Conservation (phyloP, 2,888 invertebrate genomes). For the Dryobota labecula region DNA sequence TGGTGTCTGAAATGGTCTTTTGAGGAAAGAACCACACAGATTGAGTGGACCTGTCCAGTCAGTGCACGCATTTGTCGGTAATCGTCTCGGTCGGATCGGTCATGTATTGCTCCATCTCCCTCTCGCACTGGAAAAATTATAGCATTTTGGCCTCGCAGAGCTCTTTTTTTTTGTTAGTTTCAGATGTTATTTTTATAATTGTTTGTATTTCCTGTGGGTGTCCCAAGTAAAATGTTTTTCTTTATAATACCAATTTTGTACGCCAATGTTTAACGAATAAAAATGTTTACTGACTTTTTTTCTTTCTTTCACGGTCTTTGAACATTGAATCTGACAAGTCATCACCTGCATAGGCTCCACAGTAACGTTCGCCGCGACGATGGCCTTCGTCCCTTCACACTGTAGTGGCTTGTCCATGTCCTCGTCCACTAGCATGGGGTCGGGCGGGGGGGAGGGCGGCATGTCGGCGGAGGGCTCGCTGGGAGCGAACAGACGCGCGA, state of each 20-base stretch:
- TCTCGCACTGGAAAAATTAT: neutral
- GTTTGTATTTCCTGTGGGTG: too few species aligned
- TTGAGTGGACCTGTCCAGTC: too few species aligned
- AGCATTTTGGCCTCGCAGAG: neutral
- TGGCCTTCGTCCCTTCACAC: conserved; percentile 41
- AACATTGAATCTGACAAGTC: neutral
- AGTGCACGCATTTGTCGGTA: too few species aligned
- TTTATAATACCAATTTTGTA: too few species aligned
- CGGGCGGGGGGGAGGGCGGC: conserved; percentile 37
- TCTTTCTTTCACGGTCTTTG: neutral
- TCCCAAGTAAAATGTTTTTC: too few species aligned
- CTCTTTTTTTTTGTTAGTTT: neutral
- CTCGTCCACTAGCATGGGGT: conserved; percentile 65
- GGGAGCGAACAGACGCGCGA: conserved; percentile 85
- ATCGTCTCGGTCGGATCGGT: too few species aligned
- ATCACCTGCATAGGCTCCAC: conserved; percentile 83
- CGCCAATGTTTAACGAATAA: too few species aligned
- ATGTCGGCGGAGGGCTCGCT: conserved; percentile 55
- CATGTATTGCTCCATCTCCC: neutral
- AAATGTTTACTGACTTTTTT: neutral
- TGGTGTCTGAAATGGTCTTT: too few species aligned
- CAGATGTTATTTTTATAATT: too few species aligned
- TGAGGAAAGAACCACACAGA: too few species aligned
- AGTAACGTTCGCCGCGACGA: conserved; percentile 71
- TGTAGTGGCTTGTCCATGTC: conserved; percentile 38